Evolutionary conservation across 1,140 invertebrate genomes (phyloP), one percentile per base, ranked within the genome.

Genomic region (Zophobas atratus): DNA sequence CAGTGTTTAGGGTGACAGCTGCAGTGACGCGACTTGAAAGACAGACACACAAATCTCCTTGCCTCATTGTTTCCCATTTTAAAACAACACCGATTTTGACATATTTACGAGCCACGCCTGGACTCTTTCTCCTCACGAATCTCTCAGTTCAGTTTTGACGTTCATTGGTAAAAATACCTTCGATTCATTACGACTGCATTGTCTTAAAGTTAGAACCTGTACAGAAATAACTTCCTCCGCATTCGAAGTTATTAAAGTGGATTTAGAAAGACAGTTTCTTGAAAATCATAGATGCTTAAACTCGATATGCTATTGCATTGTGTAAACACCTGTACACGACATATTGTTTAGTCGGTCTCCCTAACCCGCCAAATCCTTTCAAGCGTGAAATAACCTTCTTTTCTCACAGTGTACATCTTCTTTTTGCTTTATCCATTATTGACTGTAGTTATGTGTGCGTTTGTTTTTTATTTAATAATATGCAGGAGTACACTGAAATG

Each of bases 71-170:
- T 84, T 83, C 79, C 81, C 82, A 80, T 77, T 82, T 80, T 81
- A 84, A 83, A 84, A 84, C 83, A 82, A 84, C 82, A 84, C 83
- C 78, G 79, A 78, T 84, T 84, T 82, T 84, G 83, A 84, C 82
- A 84, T 82, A 83, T 84, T 84, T 84, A 84, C 82, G 82, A 84
- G 79, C 76, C 78, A 79, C 80, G 80, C 74, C 76, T 76, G 78
- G 56, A 57, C 70, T 76, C 73, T 63, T 75, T 63, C 39, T 63
- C 73, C 41, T 67, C 60, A 43, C 38, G 38, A 67, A 60, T 36
- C 56, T 60, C 56, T 39, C 55, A 20, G 51, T 48, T 72, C 60
- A 73, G 49, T 78, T 80, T 80, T 80, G 79, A 80, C 77, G 71
- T 75, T 80, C 79, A 78, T 76, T 72, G 79, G 72, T 80, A 76